These are phyloP conservation scores for Pelvicachromis taeniatus DNA, from an alignment of 2,113 vertebrate species.

Conservation along the genomic window DNA sequence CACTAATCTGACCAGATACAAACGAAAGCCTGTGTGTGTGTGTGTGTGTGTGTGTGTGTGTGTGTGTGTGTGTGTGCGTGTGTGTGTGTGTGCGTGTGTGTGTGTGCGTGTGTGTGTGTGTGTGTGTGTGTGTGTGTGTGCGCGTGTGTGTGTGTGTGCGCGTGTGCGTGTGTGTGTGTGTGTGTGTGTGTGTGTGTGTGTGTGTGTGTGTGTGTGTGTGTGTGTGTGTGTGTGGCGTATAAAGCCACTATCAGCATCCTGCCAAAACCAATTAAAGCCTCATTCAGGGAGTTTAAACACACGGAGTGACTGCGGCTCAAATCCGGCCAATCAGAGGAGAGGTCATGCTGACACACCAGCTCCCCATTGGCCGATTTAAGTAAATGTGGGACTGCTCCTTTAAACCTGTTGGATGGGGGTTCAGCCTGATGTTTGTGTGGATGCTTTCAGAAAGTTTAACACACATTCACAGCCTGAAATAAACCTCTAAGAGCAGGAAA, in stretches of 20 bases:
- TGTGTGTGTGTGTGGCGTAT: not conserved
- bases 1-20: too few relatives aligned
- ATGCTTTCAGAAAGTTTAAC: not conserved
- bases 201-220: not conserved
- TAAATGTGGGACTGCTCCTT: not conserved
- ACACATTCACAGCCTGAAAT: not conserved
- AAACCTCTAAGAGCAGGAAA: not conserved
- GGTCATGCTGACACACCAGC: constrained; percentile 1
- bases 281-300: constrained; percentile 13
- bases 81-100: too few relatives aligned
- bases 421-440: not conserved
- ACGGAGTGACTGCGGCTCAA: not conserved
- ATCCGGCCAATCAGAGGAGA: constrained; percentile 38
- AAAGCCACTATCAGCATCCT: constrained; percentile 13
- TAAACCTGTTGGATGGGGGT: not conserved
- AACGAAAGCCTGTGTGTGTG: too few relatives aligned
- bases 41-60: too few relatives aligned
- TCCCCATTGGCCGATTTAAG: constrained; percentile 9
- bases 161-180: not conserved
- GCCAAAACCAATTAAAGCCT: constrained; percentile 34
- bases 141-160: too few relatives aligned
- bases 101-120: too few relatives aligned
- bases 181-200: not conserved
- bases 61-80: too few relatives aligned
- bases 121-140: too few relatives aligned